Conservation (phyloP, 2,888 invertebrate species). For the Brachynemurus nebulosus region DNA sequence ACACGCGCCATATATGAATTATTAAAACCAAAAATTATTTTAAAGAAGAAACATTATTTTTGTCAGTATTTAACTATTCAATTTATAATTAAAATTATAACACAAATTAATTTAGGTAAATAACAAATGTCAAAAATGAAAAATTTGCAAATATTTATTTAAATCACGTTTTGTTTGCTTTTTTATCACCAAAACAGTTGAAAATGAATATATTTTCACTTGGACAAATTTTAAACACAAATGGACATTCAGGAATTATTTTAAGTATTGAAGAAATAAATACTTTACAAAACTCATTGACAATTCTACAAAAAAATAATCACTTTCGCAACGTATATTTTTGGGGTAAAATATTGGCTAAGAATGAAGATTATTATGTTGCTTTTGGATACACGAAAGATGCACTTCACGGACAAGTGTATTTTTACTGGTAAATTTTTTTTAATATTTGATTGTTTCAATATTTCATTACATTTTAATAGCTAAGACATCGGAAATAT, state of each 20-base stretch:
- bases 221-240: conserved; percentile 36
- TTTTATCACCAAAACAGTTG: neutral
- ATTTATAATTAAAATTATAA: neutral
- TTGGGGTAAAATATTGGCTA: conserved; percentile 73
- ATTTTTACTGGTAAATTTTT: too few species aligned
- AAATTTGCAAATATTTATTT: neutral
- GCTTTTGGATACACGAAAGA: conserved; percentile 66
- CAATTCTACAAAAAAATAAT: conserved; percentile 69
- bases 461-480: too few species aligned
- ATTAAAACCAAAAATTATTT: neutral
- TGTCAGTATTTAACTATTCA: neutral
- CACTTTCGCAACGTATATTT: conserved; percentile 70
- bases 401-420: conserved; percentile 54
- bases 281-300: conserved; percentile 60
- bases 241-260: conserved; percentile 51
- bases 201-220: conserved; percentile 41
- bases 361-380: conserved; percentile 66
- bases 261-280: conserved; percentile 59
- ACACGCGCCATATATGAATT: conserved; percentile 9
- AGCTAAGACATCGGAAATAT: too few species aligned
- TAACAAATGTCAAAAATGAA: neutral
- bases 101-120: neutral
- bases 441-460: too few species aligned
- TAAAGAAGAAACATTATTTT: neutral
- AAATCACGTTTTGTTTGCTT: neutral